phyloP scores from a whole-genome alignment of 2,888 invertebrate species.

The Cyclophora albipunctata region DNA sequence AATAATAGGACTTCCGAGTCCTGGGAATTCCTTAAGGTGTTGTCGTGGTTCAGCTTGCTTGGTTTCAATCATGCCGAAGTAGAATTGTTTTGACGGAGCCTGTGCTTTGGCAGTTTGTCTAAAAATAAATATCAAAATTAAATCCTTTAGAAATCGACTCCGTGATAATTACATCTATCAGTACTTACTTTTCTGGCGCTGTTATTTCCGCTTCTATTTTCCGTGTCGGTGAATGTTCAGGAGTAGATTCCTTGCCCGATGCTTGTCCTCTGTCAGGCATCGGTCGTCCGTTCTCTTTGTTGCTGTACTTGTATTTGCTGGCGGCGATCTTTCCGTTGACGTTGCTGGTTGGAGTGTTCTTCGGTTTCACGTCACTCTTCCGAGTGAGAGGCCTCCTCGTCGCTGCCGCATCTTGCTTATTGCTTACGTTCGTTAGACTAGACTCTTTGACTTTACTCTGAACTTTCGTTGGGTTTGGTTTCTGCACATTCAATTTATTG shows the following conservation, averaged over 20 bases:
- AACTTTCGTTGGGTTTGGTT: constrained; percentile 65
- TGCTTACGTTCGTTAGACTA: constrained; percentile 51
- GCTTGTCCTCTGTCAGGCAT: constrained; percentile 74
- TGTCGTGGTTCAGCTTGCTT: constrained; percentile 48
- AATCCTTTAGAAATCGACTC: not conserved
- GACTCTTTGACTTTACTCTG: constrained; percentile 68
- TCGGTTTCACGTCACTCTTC: constrained; percentile 47
- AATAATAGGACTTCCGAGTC: constrained; percentile 62
- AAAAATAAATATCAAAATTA: constrained; percentile 13
- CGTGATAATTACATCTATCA: not conserved
- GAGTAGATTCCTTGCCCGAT: constrained; percentile 78
- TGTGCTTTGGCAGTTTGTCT: constrained; percentile 37
- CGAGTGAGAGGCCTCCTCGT: constrained; percentile 50
- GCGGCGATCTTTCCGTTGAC: constrained; percentile 28
- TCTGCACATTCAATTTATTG: constrained; percentile 42
- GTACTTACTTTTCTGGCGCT: constrained; percentile 47
- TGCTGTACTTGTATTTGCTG: constrained; percentile 42
- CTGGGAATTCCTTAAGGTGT: constrained; percentile 61
- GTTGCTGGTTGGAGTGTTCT: constrained; percentile 33
- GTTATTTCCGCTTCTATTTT: constrained; percentile 35
- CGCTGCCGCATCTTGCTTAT: constrained; percentile 33
- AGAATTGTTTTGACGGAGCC: constrained; percentile 76
- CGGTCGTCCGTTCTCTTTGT: constrained; percentile 44
- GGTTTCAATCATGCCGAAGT: constrained; percentile 85
- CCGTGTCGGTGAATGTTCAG: constrained; percentile 75